These are phyloP conservation scores for Larimichthys polyactis DNA, from an alignment of 2,113 vertebrate species.

Conservation along the genomic window DNA sequence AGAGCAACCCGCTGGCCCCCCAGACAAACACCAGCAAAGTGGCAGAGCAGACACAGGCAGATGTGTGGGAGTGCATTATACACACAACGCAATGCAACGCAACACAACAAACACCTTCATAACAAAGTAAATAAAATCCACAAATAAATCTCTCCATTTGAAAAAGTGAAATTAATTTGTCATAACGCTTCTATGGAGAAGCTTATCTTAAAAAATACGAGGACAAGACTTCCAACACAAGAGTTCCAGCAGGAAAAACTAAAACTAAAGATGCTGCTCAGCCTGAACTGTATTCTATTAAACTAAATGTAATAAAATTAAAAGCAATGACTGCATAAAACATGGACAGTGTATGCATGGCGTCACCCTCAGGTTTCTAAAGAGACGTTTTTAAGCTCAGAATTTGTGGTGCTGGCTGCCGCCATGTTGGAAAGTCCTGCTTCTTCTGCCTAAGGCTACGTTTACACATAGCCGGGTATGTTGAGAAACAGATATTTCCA, in stretches of 20 bases:
- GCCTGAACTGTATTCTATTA: neutral
- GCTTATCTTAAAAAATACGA: neutral
- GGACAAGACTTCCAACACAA: neutral
- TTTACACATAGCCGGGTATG: too few species aligned
- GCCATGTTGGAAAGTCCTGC: too few species aligned
- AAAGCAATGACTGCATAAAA: too few species aligned
- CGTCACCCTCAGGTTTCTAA: too few species aligned
- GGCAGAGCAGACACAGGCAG: constrained; percentile 59
- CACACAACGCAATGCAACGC: neutral
- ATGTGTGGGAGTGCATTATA: constrained; percentile 50
- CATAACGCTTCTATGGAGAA: neutral
- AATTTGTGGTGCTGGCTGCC: too few species aligned
- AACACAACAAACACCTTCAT: constrained; percentile 18
- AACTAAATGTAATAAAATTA: neutral
- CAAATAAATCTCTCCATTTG: neutral
- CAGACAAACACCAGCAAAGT: constrained; percentile 64
- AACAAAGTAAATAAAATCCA: neutral
- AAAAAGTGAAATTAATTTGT: neutral
- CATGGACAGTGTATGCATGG: too few species aligned
- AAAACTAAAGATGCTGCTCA: neutral
- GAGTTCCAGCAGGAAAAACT: neutral
- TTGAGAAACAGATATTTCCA: too few species aligned
- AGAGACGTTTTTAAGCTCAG: too few species aligned
- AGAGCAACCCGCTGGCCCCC: constrained; percentile 42
- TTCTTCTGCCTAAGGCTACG: too few species aligned